phyloP scores from a whole-genome alignment of 2,888 invertebrate genomes.

The Troides oblongomaculatus region DNA sequence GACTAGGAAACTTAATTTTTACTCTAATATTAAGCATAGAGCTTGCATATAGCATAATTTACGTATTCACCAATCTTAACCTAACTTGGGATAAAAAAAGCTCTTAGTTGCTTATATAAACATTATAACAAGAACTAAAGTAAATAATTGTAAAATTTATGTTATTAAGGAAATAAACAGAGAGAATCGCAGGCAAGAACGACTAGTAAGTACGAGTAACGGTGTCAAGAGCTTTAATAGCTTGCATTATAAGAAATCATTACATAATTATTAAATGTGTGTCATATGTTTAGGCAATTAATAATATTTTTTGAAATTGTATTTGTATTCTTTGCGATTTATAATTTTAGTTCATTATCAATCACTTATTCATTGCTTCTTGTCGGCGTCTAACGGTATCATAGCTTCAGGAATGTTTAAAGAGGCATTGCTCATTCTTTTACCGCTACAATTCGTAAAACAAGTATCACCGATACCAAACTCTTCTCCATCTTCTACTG shows the following conservation, averaged over 20 bases:
- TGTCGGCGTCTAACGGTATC: constrained; percentile 67
- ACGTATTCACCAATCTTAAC: not conserved
- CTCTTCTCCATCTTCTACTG: constrained; percentile 90
- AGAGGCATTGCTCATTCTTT: constrained; percentile 62
- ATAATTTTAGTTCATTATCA: not conserved
- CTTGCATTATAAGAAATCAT: not conserved
- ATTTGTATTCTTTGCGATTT: not conserved
- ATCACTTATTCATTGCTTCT: constrained; percentile 46
- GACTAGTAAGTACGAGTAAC: not conserved
- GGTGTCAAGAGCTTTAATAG: not conserved
- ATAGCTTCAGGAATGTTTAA: constrained; percentile 67
- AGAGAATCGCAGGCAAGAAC: constrained; percentile 12
- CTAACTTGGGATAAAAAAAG: not conserved
- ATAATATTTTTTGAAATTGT: too few species aligned
- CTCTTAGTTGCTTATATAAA: not conserved
- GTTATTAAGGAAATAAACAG: not conserved
- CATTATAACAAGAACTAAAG: not conserved
- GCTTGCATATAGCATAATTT: constrained; percentile 1
- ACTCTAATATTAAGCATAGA: not conserved
- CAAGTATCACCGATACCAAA: constrained; percentile 91
- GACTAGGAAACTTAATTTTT: constrained; percentile 43
- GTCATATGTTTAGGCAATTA: too few species aligned
- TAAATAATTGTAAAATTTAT: not conserved
- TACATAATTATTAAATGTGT: not conserved
- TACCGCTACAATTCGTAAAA: constrained; percentile 83